Evolutionary conservation across 2,888 invertebrate species (phyloP).

Genomic region (Folsomia candida): DNA sequence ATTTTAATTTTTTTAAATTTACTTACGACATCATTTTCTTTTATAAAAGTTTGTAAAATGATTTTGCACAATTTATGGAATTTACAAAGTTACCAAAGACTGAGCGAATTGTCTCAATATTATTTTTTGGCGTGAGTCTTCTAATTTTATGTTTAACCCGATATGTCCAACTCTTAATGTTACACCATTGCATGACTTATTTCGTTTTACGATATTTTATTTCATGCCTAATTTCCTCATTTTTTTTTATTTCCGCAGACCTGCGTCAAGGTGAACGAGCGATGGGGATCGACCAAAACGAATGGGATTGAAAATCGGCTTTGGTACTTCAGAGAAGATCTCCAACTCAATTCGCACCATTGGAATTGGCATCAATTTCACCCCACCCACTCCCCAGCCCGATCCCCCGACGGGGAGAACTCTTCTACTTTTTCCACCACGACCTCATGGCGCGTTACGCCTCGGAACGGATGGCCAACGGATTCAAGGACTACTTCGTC

Average conservation of each 20-base stretch:
- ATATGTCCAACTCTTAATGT: too few relatives aligned
- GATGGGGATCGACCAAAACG: neutral
- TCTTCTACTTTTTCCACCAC: conserved; percentile 3
- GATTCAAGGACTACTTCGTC: neutral
- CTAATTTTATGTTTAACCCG: too few relatives aligned
- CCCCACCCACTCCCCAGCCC: neutral
- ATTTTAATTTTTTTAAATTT: too few relatives aligned
- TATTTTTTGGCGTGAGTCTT: too few relatives aligned
- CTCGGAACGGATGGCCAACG: neutral
- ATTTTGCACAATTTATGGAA: too few relatives aligned
- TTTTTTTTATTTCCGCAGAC: neutral
- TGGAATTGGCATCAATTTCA: neutral
- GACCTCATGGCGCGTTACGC: neutral
- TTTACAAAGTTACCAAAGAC: too few relatives aligned
- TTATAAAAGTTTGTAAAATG: too few relatives aligned
- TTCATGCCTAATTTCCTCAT: neutral
- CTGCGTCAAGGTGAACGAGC: neutral
- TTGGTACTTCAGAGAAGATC: neutral
- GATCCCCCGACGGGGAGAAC: neutral
- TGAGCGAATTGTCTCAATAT: too few relatives aligned
- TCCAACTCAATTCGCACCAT: neutral
- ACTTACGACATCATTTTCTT: too few relatives aligned
- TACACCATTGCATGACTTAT: too few relatives aligned
- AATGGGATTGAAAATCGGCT: conserved; percentile 3
- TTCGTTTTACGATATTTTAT: too few relatives aligned